Evolutionary conservation across 2,113 vertebrate genomes (phyloP).

Genomic region (Pampusana beccarii): DNA sequence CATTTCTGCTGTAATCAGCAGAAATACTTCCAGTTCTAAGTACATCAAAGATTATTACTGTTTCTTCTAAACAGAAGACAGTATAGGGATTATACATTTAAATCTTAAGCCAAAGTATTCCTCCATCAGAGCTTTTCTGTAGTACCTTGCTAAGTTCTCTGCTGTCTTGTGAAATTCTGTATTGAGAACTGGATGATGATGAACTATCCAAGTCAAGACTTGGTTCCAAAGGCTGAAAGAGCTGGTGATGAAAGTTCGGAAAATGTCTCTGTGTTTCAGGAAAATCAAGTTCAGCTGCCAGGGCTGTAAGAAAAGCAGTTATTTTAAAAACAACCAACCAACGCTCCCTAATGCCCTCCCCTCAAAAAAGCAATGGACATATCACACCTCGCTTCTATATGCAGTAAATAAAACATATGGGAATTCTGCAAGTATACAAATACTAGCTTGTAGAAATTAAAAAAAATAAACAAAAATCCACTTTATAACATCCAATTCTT

Average conservation of each 20-base stretch:
- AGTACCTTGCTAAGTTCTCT: conserved; percentile 63
- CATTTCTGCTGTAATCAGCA: neutral
- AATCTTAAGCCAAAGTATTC: neutral
- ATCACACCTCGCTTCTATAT: neutral
- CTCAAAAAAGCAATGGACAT: neutral
- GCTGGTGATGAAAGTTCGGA: conserved; percentile 27
- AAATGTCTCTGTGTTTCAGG: conserved; percentile 57
- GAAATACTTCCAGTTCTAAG: neutral
- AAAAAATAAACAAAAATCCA: no score
- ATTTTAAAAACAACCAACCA: neutral
- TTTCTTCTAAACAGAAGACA: neutral
- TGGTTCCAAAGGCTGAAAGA: conserved; percentile 71
- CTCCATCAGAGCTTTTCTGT: neutral
- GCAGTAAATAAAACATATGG: neutral
- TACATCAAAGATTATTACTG: neutral
- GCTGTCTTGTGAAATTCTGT: conserved; percentile 19
- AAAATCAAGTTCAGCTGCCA: conserved; percentile 37
- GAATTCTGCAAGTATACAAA: neutral
- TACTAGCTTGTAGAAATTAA: neutral
- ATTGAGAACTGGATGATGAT: conserved; percentile 16
- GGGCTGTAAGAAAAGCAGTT: conserved; percentile 27
- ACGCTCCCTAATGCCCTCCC: accelerated
- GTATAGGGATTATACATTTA: neutral
- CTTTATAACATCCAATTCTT: neutral
- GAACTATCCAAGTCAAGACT: conserved; percentile 51